phyloP scores from a whole-genome alignment of 2,888 invertebrate species.

The Syrphus vitripennis region DNA sequence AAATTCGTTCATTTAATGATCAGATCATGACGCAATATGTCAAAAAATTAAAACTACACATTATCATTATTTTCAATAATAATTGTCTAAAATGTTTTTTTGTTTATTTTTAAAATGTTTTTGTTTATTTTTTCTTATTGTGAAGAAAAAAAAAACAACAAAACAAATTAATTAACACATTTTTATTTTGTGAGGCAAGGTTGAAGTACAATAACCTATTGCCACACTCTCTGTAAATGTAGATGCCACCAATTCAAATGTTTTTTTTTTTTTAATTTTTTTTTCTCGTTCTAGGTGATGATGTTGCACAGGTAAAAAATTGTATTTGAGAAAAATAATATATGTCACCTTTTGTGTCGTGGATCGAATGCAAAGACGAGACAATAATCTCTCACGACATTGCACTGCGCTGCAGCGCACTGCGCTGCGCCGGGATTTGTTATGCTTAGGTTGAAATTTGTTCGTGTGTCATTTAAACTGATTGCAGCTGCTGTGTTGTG shows the following conservation, averaged over 20 bases:
- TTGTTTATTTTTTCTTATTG: not conserved
- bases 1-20: not conserved
- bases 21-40: constrained; percentile 4
- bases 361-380: constrained; percentile 36
- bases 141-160: not conserved
- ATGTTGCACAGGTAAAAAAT: constrained; percentile 16
- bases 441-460: constrained; percentile 8
- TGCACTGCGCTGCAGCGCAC: not conserved
- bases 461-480: constrained; percentile 28
- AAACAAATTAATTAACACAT: constrained; percentile 27
- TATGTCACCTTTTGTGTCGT: constrained; percentile 53
- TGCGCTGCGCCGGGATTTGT: constrained; percentile 3
- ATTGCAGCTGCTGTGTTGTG: constrained; percentile 4
- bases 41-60: constrained; percentile 1
- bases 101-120: not conserved
- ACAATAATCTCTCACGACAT: constrained; percentile 28
- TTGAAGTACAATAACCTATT: constrained; percentile 65
- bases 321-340: not conserved
- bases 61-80: not conserved
- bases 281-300: not conserved
- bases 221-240: constrained; percentile 4
- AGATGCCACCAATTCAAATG: not conserved
- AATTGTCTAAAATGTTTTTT: not conserved
- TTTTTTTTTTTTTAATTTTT: not conserved
- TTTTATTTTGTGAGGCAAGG: constrained; percentile 19